Evolutionary conservation across 1,140 invertebrate species (phyloP), one percentile per base, ranked within the genome.

Genomic region (Schmidtea mediterranea): DNA sequence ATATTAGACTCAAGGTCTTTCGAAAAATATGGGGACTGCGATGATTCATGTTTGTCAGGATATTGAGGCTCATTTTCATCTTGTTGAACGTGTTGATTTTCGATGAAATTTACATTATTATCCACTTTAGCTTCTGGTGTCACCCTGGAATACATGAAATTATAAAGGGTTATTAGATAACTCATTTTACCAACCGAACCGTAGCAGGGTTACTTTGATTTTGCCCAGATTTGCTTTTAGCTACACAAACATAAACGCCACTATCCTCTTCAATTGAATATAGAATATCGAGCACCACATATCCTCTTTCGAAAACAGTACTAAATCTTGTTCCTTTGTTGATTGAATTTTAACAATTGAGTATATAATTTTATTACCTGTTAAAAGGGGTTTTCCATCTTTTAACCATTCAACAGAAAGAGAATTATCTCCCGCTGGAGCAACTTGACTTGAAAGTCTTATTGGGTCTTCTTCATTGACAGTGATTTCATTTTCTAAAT

Each of bases 331-430:
- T 22, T 18, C 16, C 46, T 48, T 5, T 9, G 19, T 12, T 15
- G 18, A 19, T 15, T 15, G 15, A 15, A 15, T 8, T 8, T 41
- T 41, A 9, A 41, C 12, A 41, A 15, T 41, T 41, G 12, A 10
- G 36, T 9, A 15, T 41, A 12, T 41, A 15, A 6, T 18, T n/a
- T n/a, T 22, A 15, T 45, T 24, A 45, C 43, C 15, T 21, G 43
- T 21, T 22, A 21, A 13, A 19, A 45, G 18, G 5, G 43, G 21
- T 13, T 45, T 45, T 21, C 43, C 43, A 24, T 45, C 21, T 21
- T 45, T 45, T 13, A 19, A 24, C 43, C 43, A 45, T 45, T 45
- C 43, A 45, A 45, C 43, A 13, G 15, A 21, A 45, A 45, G 43
- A 13, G 43, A 45, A 45, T 21, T 45, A 21, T 45, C 43, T 19